These are phyloP conservation scores for Dendrophyllia cribrosa DNA, from an alignment of 64 coral and sea anemone species.

Conservation along the genomic window DNA sequence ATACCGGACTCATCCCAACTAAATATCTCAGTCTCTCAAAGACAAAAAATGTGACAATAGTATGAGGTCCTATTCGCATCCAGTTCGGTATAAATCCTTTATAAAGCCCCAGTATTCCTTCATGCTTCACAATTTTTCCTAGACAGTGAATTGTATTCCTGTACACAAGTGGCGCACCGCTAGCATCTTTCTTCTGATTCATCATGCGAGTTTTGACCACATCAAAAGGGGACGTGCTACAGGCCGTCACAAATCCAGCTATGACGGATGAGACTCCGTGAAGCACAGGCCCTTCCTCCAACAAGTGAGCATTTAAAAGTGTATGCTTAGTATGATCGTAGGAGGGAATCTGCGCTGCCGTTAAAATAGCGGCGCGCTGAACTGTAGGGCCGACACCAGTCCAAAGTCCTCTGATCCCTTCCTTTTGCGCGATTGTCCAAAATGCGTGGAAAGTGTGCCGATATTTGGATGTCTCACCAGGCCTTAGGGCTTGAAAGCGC, in stretches of 20 bases:
- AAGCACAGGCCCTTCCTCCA: slow-evolving; percentile 76
- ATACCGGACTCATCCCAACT: slow-evolving; percentile 87
- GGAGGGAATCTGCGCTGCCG: slow-evolving; percentile 85
- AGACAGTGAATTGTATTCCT: slow-evolving; percentile 86
- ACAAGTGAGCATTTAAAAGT: slow-evolving; percentile 69
- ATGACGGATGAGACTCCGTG: slow-evolving; percentile 81
- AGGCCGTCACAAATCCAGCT: slow-evolving; percentile 88
- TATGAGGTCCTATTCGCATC: slow-evolving; percentile 94
- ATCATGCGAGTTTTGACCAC: slow-evolving; percentile 94
- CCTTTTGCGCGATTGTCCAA: slow-evolving; percentile 73
- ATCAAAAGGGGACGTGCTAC: slow-evolving; percentile 89
- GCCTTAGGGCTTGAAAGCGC: slow-evolving; percentile 83
- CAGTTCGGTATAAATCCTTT: slow-evolving; percentile 99
- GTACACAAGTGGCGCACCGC: slow-evolving; percentile 64
- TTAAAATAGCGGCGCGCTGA: slow-evolving; percentile 82
- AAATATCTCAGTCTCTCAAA: slow-evolving; percentile 91
- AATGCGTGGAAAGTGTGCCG: slow-evolving; percentile 91
- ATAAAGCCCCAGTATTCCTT: slow-evolving; percentile 89
- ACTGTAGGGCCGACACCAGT: slow-evolving; percentile 89
- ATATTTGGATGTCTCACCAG: slow-evolving; percentile 57
- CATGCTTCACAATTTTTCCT: slow-evolving; percentile 77
- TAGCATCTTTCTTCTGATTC: slow-evolving; percentile 77
- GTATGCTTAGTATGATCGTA: slow-evolving; percentile 94
- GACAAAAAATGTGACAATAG: slow-evolving; percentile 94
- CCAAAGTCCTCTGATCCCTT: slow-evolving; percentile 87